Conservation (phyloP, 2,888 invertebrate species). For the Hemistola chrysoprasaria region DNA sequence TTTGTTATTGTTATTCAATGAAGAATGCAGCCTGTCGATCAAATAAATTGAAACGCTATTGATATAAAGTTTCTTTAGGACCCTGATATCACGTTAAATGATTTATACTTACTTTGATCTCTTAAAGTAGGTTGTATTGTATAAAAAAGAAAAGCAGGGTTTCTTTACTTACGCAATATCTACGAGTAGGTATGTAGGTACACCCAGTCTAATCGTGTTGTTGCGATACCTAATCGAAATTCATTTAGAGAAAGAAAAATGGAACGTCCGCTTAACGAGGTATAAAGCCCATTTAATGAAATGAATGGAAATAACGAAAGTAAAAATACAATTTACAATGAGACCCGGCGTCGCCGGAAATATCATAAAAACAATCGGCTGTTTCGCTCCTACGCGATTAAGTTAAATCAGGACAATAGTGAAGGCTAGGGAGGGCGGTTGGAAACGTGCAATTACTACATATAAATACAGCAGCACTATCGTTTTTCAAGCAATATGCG, state of each 20-base stretch:
- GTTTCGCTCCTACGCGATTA: conserved; percentile 35
- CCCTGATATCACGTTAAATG: no score
- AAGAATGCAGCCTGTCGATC: no score
- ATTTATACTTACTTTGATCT: no score
- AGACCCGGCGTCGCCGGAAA: conserved; percentile 21
- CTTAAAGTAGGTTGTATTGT: no score
- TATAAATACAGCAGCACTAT: conserved; percentile 5
- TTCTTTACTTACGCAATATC: no score
- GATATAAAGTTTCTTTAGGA: no score
- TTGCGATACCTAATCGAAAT: conserved; percentile 12
- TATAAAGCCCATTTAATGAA: conserved; percentile 19
- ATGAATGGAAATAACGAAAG: conserved; percentile 24
- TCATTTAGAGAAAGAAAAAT: conserved; percentile 23
- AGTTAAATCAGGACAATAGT: conserved; percentile 36
- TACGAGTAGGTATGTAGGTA: no score
- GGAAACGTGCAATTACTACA: conserved; percentile 27
- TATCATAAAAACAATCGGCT: conserved; percentile 37
- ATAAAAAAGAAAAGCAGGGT: no score
- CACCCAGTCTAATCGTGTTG: conserved; percentile 3
- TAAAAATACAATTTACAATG: conserved; percentile 21
- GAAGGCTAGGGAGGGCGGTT: conserved; percentile 25
- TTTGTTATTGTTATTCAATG: not conserved
- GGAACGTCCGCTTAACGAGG: conserved; percentile 18
- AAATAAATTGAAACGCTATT: no score
- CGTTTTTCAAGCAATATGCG: no score